These are phyloP conservation scores for Geothlypis trichas DNA, from an alignment of 2,113 vertebrate genomes.

Conservation along the genomic window DNA sequence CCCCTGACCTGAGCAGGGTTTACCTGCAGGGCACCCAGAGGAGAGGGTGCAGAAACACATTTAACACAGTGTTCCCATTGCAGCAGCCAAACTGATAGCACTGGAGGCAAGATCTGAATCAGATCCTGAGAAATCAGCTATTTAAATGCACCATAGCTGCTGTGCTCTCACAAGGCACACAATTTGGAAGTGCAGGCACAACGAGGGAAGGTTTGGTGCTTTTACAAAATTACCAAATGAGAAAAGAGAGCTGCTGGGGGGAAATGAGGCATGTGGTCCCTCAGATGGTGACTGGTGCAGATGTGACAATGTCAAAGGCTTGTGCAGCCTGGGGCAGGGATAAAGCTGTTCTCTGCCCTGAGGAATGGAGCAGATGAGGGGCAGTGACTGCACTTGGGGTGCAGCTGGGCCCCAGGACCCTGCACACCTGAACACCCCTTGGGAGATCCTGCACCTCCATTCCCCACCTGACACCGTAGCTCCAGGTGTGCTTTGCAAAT, in stretches of 20 bases:
- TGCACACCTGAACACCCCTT: accelerated
- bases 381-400: background rate
- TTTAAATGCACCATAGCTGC: background rate
- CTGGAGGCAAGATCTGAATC: too few relatives aligned
- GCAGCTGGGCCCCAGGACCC: background rate
- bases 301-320: background rate
- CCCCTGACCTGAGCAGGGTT: background rate
- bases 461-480: accelerated
- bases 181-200: background rate
- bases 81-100: too few relatives aligned
- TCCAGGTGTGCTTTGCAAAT: background rate
- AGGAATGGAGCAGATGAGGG: too few relatives aligned
- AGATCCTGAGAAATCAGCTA: too few relatives aligned
- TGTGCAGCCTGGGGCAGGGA: background rate
- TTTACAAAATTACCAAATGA: background rate
- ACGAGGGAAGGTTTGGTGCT: background rate
- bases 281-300: background rate
- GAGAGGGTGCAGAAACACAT: background rate
- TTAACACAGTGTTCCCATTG: too few relatives aligned
- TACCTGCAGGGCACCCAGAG: background rate
- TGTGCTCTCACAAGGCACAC: background rate
- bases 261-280: background rate
- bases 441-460: background rate
- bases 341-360: too few relatives aligned
- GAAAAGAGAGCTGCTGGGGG: background rate